Percentiles rank a stretch among this genome's conserved stretches.
phyloP scores from a whole-genome alignment of 2,888 invertebrate species.

The Leptopilina myrica region DNA sequence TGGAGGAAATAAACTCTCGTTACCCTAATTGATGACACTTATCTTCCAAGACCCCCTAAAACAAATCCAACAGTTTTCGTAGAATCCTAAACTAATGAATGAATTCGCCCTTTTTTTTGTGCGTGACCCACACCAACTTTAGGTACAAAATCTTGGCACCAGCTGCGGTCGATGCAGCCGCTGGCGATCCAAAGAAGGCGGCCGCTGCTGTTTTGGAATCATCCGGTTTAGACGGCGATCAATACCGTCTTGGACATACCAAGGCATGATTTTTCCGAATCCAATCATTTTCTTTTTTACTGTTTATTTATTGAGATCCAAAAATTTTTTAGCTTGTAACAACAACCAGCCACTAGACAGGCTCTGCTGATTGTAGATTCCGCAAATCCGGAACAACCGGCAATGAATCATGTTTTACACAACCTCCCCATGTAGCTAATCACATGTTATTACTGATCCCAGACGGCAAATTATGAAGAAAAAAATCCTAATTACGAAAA shows the following conservation, averaged over 20 bases:
- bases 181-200: constrained; percentile 87
- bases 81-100: constrained; percentile 32
- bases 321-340: neutral
- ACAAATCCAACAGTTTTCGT: constrained; percentile 1
- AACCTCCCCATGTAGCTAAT: neutral
- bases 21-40: no score
- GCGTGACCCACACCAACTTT: constrained; percentile 72
- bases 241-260: constrained; percentile 98
- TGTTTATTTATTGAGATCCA: constrained; percentile 2
- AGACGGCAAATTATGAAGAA: neutral
- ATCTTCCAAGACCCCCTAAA: neutral
- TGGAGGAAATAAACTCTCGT: no score
- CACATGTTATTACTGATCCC: neutral
- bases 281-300: neutral
- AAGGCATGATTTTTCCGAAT: constrained; percentile 87
- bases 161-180: constrained; percentile 86
- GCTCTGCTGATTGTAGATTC: neutral
- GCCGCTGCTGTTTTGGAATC: constrained; percentile 89
- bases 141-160: constrained; percentile 99
- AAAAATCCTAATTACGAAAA: neutral
- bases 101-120: constrained; percentile 48
- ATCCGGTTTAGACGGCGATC: constrained; percentile 91
- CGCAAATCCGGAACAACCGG: constrained; percentile 28
- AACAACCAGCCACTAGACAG: no score
- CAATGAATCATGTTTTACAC: constrained; percentile 9